These are phyloP conservation scores for Drosophila aff. DNA, from an alignment of 1,140 invertebrate genomes.

Conservation along the genomic window DNA sequence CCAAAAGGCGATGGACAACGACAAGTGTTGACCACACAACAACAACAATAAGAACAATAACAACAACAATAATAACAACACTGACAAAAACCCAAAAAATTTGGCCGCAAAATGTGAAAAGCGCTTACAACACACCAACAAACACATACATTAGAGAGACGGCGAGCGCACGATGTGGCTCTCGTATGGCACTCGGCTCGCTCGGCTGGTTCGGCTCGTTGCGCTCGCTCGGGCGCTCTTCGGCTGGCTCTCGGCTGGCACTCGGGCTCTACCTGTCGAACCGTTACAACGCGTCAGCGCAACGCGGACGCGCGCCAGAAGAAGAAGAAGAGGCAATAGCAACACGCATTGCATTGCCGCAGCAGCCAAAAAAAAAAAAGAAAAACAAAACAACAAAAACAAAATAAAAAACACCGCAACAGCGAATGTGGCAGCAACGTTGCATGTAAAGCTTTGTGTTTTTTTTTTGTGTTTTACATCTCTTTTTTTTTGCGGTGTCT, in stretches of 20 bases:
- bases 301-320: slow-evolving; percentile 43
- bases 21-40: slow-evolving; percentile 45
- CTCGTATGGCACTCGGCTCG: slow-evolving; percentile 6
- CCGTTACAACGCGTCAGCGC: slow-evolving; percentile 66
- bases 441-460: slow-evolving; percentile 67
- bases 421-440: slow-evolving; percentile 18
- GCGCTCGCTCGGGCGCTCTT: slow-evolving; percentile 6
- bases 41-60: background rate
- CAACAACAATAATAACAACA: slow-evolving; percentile 8
- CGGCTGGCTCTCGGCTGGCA: slow-evolving; percentile 4
- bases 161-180: slow-evolving; percentile 4
- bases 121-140: slow-evolving; percentile 33
- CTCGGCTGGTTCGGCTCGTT: slow-evolving; percentile 9
- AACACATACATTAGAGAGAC: slow-evolving; percentile 13
- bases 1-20: slow-evolving; percentile 42
- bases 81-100: slow-evolving; percentile 19
- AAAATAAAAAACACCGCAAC: slow-evolving; percentile 15
- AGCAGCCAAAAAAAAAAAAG: slow-evolving; percentile 15
- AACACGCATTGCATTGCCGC: slow-evolving; percentile 39
- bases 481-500: slow-evolving; percentile 41
- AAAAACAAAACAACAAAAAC: slow-evolving; percentile 1
- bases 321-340: slow-evolving; percentile 19
- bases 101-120: slow-evolving; percentile 64
- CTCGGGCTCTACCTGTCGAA: slow-evolving; percentile 62
- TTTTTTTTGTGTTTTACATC: slow-evolving; percentile 21